phyloP scores from a whole-genome alignment of 2,888 invertebrate species.

The Xylota sylvarum region DNA sequence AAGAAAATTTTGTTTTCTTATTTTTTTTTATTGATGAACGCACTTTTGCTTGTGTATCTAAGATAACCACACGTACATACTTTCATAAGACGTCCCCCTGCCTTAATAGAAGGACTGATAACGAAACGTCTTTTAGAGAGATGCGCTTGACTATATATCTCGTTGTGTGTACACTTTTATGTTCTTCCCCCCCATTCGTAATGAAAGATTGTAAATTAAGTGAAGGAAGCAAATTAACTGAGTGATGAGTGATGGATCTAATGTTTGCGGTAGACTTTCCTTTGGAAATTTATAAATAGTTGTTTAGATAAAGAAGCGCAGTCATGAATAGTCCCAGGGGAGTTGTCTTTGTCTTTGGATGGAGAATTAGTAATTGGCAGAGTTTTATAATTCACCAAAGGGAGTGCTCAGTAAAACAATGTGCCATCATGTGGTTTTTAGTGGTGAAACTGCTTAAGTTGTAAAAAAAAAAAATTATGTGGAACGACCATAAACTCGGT shows the following conservation, averaged over 20 bases:
- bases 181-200: not conserved
- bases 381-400: not conserved
- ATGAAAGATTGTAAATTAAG: constrained; percentile 60
- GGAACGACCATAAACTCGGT: no score
- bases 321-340: not conserved
- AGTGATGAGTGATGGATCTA: constrained; percentile 58
- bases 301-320: constrained; percentile 32
- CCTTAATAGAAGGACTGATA: constrained; percentile 29
- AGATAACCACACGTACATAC: constrained; percentile 56
- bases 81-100: not conserved
- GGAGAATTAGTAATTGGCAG: constrained; percentile 9
- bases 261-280: constrained; percentile 40
- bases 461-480: no score
- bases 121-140: constrained; percentile 10
- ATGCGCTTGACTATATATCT: not conserved
- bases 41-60: constrained; percentile 51
- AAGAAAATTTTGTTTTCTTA: constrained; percentile 12
- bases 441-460: no score
- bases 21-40: constrained; percentile 22
- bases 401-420: not conserved
- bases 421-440: no score
- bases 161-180: not conserved
- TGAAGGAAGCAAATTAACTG: constrained; percentile 59
- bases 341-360: constrained; percentile 1
- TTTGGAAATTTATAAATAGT: constrained; percentile 17